A percentile compares a stretch with the other conserved stretches of the same genome.
These are phyloP conservation scores for Darevskia nairensis DNA, from an alignment of 2,797 vertebrate genomes.

Conservation along the genomic window DNA sequence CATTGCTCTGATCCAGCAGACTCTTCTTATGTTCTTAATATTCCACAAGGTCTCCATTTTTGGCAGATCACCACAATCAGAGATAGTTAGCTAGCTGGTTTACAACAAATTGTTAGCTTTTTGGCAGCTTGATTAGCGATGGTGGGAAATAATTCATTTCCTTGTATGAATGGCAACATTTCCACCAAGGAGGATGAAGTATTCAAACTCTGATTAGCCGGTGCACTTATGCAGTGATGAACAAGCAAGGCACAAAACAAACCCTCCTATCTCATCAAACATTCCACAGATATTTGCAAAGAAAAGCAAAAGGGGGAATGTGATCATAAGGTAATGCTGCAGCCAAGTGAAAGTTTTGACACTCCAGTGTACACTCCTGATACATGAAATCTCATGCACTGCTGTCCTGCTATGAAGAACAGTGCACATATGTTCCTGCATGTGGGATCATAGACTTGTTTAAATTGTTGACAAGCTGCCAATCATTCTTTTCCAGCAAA, in stretches of 20 bases:
- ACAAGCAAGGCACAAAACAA: conserved; percentile 73
- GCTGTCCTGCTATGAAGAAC: background rate
- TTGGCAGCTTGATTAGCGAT: conserved; percentile 63
- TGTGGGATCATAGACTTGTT: conserved; percentile 15
- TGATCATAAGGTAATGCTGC: conserved; percentile 53
- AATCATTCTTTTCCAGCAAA: conserved; percentile 54
- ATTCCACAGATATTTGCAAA: conserved; percentile 71
- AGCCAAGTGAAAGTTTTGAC: conserved; percentile 65
- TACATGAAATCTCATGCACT: background rate
- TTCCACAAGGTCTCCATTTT: background rate
- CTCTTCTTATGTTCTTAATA: background rate
- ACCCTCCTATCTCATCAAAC: conserved; percentile 66
- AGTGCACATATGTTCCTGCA: background rate
- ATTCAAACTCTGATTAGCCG: conserved; percentile 72
- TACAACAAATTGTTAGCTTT: conserved; percentile 24
- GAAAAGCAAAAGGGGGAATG: conserved; percentile 70
- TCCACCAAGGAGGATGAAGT: conserved; percentile 67
- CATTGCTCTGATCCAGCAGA: too few relatives aligned
- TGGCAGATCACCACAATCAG: conserved; percentile 39
- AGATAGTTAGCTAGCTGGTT: conserved; percentile 30
- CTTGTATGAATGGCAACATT: conserved; percentile 63
- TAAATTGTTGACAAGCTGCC: conserved; percentile 62
- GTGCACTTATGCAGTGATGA: conserved; percentile 71
- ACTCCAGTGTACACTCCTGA: conserved; percentile 57
- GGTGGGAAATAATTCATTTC: conserved; percentile 68